Evolutionary conservation across 2,113 vertebrate species (phyloP).

Genomic region (Takifugu flavidus): DNA sequence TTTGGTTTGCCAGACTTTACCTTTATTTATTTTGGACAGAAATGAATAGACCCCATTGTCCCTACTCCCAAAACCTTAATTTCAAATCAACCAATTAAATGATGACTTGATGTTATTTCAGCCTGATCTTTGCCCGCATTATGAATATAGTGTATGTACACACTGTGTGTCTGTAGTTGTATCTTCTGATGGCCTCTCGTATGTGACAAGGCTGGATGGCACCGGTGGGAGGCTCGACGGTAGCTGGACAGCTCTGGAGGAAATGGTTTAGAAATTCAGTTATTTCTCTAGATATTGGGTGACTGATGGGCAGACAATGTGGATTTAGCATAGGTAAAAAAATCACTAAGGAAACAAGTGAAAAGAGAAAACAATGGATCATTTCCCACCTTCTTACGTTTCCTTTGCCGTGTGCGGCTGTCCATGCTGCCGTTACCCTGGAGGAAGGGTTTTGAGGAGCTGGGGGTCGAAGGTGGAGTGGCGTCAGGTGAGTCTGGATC

Average conservation of each 20-base stretch:
- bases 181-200: slow-evolving; percentile 95
- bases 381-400: slow-evolving; percentile 63
- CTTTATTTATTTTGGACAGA: no score
- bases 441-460: slow-evolving; percentile 56
- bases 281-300: not conserved
- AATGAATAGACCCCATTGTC: no score
- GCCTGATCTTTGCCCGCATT: not conserved
- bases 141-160: not conserved
- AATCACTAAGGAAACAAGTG: no score
- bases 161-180: slow-evolving; percentile 82
- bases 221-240: slow-evolving; percentile 84
- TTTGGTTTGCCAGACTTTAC: no score
- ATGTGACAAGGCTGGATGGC: slow-evolving; percentile 97
- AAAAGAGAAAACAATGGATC: not conserved
- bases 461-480: slow-evolving; percentile 67
- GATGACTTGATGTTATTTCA: not conserved
- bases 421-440: slow-evolving; percentile 69
- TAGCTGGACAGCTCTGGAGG: slow-evolving; percentile 53
- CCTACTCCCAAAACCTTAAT: no score
- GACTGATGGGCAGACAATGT: no score
- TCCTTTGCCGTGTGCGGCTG: slow-evolving; percentile 52
- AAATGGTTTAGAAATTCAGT: not conserved
- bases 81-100: no score
- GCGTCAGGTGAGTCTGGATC: slow-evolving; percentile 71
- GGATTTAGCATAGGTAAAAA: not conserved